These are phyloP conservation scores for Chelonoidis abingdonii DNA, from an alignment of 2,113 vertebrate species.

Conservation along the genomic window DNA sequence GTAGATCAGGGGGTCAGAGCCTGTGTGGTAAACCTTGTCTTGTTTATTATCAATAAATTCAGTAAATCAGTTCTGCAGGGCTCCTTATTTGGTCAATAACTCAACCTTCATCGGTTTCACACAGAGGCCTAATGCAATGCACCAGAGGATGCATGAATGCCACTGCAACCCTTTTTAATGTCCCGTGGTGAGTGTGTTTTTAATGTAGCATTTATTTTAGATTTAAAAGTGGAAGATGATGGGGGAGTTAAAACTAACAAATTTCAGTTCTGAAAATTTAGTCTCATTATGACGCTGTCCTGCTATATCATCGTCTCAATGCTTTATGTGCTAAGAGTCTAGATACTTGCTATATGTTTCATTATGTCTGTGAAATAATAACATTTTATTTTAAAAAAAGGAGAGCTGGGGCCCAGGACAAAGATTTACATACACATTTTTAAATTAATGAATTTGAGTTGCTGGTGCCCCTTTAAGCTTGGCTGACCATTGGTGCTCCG, in stretches of 20 bases:
- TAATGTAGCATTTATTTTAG: neutral
- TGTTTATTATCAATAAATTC: neutral
- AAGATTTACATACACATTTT: neutral
- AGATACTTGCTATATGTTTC: neutral
- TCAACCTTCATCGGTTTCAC: neutral
- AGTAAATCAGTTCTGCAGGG: neutral
- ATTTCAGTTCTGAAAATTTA: neutral
- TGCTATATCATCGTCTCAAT: rapidly evolving
- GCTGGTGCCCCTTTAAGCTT: neutral
- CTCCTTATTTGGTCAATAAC: neutral
- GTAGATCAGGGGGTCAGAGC: neutral
- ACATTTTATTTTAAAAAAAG: neutral
- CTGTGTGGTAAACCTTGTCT: neutral
- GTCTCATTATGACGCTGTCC: rapidly evolving
- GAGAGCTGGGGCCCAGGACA: neutral
- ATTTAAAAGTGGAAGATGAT: neutral
- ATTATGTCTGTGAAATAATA: rapidly evolving
- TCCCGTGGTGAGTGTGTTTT: neutral
- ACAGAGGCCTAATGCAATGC: neutral
- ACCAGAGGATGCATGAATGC: neutral
- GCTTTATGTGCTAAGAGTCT: rapidly evolving
- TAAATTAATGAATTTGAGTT: rapidly evolving
- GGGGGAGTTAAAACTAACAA: neutral
- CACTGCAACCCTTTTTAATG: neutral
- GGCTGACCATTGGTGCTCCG: neutral